Evolutionary conservation across 1,140 invertebrate species (phyloP), one percentile per base, ranked within the genome.

Genomic region (Epicauta chinensis): DNA sequence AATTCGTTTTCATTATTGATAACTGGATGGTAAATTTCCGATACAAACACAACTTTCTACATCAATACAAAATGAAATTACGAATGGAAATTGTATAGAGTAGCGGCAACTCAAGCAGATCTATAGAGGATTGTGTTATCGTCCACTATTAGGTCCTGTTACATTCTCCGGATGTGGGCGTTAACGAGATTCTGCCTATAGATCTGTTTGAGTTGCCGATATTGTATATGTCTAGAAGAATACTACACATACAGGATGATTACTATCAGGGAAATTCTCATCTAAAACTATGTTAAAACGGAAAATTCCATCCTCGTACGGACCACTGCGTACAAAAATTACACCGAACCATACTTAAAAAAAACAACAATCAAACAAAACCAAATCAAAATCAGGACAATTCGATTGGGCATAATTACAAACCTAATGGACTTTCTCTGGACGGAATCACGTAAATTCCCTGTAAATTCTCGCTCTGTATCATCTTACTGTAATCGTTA

Each of bases 381-480:
- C 7, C 4, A 23, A 23, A 46, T 50, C 30, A 30, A 42, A 17
- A 23, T 7, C 3, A 3, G 23, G 7, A 23, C 23, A 23, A 23
- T 23, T 13, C 9, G 30, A 3, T 44, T 29, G 3, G 45, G 41
- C 44, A 46, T 40, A 46, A 48, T 44, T 9, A 80, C 79, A 80
- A 78, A 87, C 86, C 58, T 60, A 87, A 78, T 36, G 85, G 82
- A 67, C 80, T 86, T 62, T 82, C 80, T 63, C 86, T 86, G 53
- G 92, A 93, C 47, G 93, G 93, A 71, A 96, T 91, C 2, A 93
- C 86, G 77, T 95, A 97, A 52, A 95, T 79, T 38, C 93, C 91
- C 64, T 83, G 82, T 31, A 94, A 70, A 68, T 89, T 86, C 75
- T 93, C 88, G 46, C 83, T 86, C 64, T 86, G 83, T 43, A 93